Evolutionary conservation across 2,113 vertebrate genomes (phyloP).

Genomic region (Rallus limicola): DNA sequence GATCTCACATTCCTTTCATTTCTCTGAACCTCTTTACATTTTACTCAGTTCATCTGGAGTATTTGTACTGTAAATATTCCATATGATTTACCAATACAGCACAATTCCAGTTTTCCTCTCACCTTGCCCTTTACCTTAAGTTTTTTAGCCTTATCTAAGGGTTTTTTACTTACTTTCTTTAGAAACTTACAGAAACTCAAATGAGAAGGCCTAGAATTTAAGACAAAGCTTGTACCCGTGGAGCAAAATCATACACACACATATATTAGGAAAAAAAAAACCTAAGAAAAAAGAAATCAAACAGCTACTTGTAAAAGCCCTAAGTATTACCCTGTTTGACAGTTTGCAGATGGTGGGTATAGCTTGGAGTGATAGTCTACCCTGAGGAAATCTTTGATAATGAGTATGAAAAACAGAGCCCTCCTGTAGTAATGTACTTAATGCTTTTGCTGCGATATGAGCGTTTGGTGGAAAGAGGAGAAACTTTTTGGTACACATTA

Average conservation of each 20-base stretch:
- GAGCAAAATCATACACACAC: background rate
- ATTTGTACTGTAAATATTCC: background rate
- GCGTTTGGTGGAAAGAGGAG: rapidly evolving
- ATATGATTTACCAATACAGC: background rate
- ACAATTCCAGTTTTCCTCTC: background rate
- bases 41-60: background rate
- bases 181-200: background rate
- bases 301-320: background rate
- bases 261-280: background rate
- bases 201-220: background rate
- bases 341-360: background rate
- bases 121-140: background rate
- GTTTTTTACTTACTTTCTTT: background rate
- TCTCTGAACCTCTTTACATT: background rate
- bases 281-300: background rate
- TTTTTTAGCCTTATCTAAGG: background rate
- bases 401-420: background rate
- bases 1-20: background rate
- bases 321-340: background rate
- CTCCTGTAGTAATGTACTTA: background rate
- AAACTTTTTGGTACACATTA: background rate
- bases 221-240: background rate
- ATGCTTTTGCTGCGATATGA: background rate
- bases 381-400: background rate
- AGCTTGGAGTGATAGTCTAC: background rate